Conservation (phyloP, 2,888 invertebrate species). For the Napeogenes sylphis region DNA sequence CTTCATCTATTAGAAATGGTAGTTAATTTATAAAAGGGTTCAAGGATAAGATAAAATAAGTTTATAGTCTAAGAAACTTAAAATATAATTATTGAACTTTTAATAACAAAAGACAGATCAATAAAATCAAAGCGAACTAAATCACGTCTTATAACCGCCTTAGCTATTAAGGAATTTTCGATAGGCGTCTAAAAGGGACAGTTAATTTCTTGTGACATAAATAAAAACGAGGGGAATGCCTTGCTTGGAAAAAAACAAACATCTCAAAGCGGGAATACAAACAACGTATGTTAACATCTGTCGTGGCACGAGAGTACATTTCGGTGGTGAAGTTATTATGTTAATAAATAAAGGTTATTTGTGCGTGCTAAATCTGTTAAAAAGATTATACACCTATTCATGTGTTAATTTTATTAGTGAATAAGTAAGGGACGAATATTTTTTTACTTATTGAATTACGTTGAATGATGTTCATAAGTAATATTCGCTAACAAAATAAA, state of each 20-base stretch:
- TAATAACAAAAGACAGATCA: slow-evolving; percentile 3
- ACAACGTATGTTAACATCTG: slow-evolving; percentile 77
- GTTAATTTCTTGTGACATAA: slow-evolving; percentile 74
- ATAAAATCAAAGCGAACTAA: slow-evolving; percentile 13
- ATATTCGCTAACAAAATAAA: no score
- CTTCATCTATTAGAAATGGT: no score
- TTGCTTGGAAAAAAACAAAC: slow-evolving; percentile 69
- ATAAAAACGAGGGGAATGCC: slow-evolving; percentile 59
- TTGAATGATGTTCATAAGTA: no score
- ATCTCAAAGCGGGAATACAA: slow-evolving; percentile 75
- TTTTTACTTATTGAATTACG: no score
- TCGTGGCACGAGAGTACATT: slow-evolving; percentile 64
- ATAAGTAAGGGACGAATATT: background rate
- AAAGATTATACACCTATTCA: background rate
- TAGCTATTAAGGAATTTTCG: slow-evolving; percentile 58
- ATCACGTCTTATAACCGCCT: slow-evolving; percentile 42
- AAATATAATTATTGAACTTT: background rate
- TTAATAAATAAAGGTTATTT: slow-evolving; percentile 22
- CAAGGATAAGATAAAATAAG: no score
- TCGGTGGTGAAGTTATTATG: slow-evolving; percentile 36
- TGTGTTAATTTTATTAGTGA: background rate
- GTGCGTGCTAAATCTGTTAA: slow-evolving; percentile 6
- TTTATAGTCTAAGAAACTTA: no score
- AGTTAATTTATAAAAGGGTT: no score
- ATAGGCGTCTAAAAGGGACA: slow-evolving; percentile 52